Evolutionary conservation across 1,140 invertebrate genomes (phyloP), one percentile per base, ranked within the genome.

Genomic region (Thaumetopoea pityocampa): DNA sequence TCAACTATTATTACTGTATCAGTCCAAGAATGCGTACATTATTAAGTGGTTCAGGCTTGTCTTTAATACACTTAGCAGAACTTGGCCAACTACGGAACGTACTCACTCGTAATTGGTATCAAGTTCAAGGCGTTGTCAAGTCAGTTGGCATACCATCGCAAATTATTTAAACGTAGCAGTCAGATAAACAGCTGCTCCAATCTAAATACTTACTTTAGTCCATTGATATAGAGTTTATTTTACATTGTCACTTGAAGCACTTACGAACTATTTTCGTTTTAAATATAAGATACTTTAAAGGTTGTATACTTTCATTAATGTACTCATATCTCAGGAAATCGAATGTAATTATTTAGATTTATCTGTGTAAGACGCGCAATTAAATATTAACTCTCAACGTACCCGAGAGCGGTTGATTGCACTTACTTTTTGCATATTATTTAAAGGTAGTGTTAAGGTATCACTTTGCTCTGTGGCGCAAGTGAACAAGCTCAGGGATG

Each of bases 211-310:
- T 16, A 6, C 14, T 17, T 5, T 37, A 20, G 14, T 9, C 7
- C n/a, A 1, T 14, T 8, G 12, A 24, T 19, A 34, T 60, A 57
- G 48, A 57, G 47, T 28, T 35, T 26, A 55, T 6, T 52, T 54
- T 52, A 10, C 34, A 29, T 29, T 51, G 34, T 7, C 20, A 17
- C 14, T 1, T 30, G 8, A 2, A 11, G 4, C 17, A 15, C 9
- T 38, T 19, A 22, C 30, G 9, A 18, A 32, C 38, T 57, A n/a
- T 54, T 56, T 52, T 51, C 19, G 33, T 23, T 45, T 51, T 51
- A 37, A 29, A 61, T 53, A 53, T 53, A 66, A 62, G 48, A 65
- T 67, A 66, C 51, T 61, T 67, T 65, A 56, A 63, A 60, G 53
- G 41, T 35, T 45, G 44, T 62, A 50, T 49, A 56, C 58, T 64